Conservation (phyloP, 2,888 invertebrate species). For the Hyles lineata region DNA sequence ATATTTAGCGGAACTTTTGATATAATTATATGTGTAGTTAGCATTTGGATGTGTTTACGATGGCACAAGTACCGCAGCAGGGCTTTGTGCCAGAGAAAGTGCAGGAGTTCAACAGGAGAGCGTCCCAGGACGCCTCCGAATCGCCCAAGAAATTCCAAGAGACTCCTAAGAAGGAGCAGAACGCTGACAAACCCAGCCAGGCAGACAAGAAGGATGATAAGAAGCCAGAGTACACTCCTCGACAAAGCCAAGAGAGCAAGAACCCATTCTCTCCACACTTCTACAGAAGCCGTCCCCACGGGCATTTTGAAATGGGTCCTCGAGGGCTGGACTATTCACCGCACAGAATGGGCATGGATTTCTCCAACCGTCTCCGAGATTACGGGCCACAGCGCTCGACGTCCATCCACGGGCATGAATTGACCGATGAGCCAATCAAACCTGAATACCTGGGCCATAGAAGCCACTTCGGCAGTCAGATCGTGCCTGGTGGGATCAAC, state of each 20-base stretch:
- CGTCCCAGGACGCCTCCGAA: conserved; percentile 73
- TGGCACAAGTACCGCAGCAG: conserved; percentile 77
- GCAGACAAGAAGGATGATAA: conserved; percentile 55
- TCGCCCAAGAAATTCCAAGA: conserved; percentile 56
- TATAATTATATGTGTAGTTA: conserved; percentile 52
- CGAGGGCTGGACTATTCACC: conserved; percentile 80
- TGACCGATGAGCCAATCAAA: conserved; percentile 74
- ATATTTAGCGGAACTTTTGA: conserved; percentile 29
- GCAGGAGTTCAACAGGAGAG: conserved; percentile 75
- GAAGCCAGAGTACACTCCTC: conserved; percentile 57
- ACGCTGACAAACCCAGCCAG: conserved; percentile 56
- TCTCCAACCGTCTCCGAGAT: conserved; percentile 72
- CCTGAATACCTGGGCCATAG: conserved; percentile 75
- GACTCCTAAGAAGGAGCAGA: conserved; percentile 66
- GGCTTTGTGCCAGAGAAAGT: conserved; percentile 77
- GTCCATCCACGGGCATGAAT: conserved; percentile 79
- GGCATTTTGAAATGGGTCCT: conserved; percentile 82
- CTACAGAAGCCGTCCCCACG: conserved; percentile 69
- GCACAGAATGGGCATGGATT: conserved; percentile 74
- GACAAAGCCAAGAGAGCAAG: conserved; percentile 67
- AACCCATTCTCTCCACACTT: conserved; percentile 78
- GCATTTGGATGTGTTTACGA: conserved; percentile 66
- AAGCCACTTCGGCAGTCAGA: conserved; percentile 73
- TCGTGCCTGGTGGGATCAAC: conserved; percentile 69
- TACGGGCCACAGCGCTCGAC: conserved; percentile 78